Base-by-base conservation (phyloP, 2,797 vertebrate genomes). In the Sorex maritimensis region DNA sequence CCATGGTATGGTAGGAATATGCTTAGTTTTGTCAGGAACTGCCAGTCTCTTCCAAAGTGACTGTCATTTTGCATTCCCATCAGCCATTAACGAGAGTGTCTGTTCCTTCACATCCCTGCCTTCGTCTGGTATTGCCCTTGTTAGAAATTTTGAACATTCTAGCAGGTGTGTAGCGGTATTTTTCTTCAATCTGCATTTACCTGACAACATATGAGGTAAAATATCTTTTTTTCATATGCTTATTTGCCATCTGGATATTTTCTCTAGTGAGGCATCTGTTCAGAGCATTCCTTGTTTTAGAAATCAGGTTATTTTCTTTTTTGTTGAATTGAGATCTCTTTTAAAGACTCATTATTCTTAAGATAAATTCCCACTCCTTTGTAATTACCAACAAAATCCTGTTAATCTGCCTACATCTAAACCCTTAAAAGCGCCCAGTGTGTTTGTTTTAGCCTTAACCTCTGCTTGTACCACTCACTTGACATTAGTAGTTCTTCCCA, bases 221-320 rank as follows among this genome's bases (percentile, higher is more conserved):
- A 41, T 75, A 46, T 17, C 19, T 55, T 52, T 94, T 94, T 91
- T 84, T 78, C 14, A 30, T 80, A 23, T 21, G 49, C 49, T 52
- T 52, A 52, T 79, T 93, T 52, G 73, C 65, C 58, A 21, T 61
- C 58, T 61, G 21, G 17, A 61, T 82, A 28, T 61, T 6, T 6
- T 19, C 58, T 61, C 19, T 21, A 23, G 7, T 94, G 80, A 85
- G 58, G 11, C 73, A 6, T 77, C 74, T 74, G 19, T 92, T 92
- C 41, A 77, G 72, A 92, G 73, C 55, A 55, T 91, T 58, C 85
- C 69, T 86, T 30, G 91, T 81, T 91, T 81, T 58, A 34, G 49
- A 89, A 88, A 88, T 85, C 34, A 85, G 38, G 15, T 63, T 85
- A 30, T 95, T 93, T 28, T 93, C 91, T 58, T 85, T 69, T 84